Evolutionary conservation across 2,888 invertebrate genomes (phyloP).

Genomic region (Parelbella ahira): DNA sequence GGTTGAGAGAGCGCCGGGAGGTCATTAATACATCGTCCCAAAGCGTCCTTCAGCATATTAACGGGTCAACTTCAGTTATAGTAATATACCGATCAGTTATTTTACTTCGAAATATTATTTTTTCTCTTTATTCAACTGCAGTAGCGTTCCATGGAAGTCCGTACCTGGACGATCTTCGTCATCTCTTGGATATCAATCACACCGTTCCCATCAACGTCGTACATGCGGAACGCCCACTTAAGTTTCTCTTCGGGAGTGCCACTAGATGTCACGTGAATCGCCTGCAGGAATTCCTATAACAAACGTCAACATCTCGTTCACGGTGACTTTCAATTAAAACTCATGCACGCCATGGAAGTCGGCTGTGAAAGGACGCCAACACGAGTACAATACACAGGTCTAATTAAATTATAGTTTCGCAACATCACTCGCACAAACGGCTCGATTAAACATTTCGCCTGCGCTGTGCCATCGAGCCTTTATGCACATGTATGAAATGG

Average conservation of each 20-base stretch:
- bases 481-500: slow-evolving; percentile 5
- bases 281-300: slow-evolving; percentile 96
- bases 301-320: slow-evolving; percentile 48
- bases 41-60: slow-evolving; percentile 11
- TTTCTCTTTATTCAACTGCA: too few relatives aligned
- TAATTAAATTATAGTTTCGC: slow-evolving; percentile 27
- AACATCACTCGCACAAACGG: slow-evolving; percentile 24
- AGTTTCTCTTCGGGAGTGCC: slow-evolving; percentile 98
- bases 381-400: slow-evolving; percentile 14
- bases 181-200: slow-evolving; percentile 99
- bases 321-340: slow-evolving; percentile 30
- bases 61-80: too few relatives aligned
- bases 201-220: slow-evolving; percentile 98
- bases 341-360: slow-evolving; percentile 12
- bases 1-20: slow-evolving; percentile 1
- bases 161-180: slow-evolving; percentile 99
- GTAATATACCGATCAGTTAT: too few relatives aligned
- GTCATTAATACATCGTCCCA: slow-evolving; percentile 11
- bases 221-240: slow-evolving; percentile 99
- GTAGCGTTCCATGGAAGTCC: too few relatives aligned
- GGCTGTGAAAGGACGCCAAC: slow-evolving; percentile 5
- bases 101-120: too few relatives aligned
- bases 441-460: slow-evolving; percentile 33
- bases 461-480: slow-evolving; percentile 13
- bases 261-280: slow-evolving; percentile 98